Evolutionary conservation across 2,113 vertebrate species (phyloP).

Genomic region (Callospermophilus lateralis): DNA sequence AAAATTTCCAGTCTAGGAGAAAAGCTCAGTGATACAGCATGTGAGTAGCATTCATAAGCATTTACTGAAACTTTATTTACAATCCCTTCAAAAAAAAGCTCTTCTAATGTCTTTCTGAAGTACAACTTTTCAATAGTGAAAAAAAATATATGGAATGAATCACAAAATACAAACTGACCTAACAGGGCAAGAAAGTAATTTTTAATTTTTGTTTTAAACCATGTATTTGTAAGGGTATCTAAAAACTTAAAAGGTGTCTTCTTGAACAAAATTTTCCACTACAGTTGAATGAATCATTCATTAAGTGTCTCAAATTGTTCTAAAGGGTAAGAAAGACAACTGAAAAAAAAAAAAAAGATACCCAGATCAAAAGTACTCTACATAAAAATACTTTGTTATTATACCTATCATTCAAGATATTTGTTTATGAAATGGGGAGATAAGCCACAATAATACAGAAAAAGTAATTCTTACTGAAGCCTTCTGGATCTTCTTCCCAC

Average conservation of each 20-base stretch:
- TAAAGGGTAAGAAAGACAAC: background rate
- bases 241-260: constrained; percentile 5
- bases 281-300: constrained; percentile 6
- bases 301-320: background rate
- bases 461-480: constrained; percentile 92
- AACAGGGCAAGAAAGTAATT: background rate
- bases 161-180: constrained; percentile 1
- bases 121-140: constrained; percentile 50
- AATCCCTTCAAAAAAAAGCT: background rate
- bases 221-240: background rate
- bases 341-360: background rate
- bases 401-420: background rate
- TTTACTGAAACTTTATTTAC: background rate
- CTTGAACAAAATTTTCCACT: background rate
- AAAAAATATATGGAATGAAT: background rate
- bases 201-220: constrained; percentile 51
- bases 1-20: background rate
- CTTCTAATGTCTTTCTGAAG: background rate
- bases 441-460: constrained; percentile 31
- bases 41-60: background rate
- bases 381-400: background rate
- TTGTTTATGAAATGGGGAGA: background rate
- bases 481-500: constrained; percentile 99
- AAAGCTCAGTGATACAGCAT: background rate
- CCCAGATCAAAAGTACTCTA: background rate